Conservation (phyloP, 2,888 invertebrate species). For the Macroteleia sp. region DNA sequence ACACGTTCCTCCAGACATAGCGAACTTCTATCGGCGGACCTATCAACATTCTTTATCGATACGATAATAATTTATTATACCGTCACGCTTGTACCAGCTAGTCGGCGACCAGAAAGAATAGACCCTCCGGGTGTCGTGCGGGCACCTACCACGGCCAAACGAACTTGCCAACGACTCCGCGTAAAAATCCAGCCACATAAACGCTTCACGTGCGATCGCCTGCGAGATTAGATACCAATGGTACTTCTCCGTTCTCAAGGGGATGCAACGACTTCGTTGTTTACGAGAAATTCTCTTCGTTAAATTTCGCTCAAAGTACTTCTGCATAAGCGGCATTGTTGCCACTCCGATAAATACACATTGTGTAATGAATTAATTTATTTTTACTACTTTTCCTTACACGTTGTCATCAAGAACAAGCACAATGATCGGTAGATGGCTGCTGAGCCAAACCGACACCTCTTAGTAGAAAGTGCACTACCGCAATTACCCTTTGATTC, state of each 20-base stretch:
- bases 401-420: not conserved
- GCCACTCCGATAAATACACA: not conserved
- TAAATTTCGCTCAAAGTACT: constrained; percentile 7
- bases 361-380: not conserved
- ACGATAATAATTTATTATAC: constrained; percentile 80
- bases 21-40: constrained; percentile 74
- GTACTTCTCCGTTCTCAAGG: constrained; percentile 16
- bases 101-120: constrained; percentile 66
- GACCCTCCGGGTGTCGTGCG: constrained; percentile 59
- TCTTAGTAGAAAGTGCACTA: too few species aligned
- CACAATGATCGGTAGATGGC: not conserved
- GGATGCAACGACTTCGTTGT: constrained; percentile 47
- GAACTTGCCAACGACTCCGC: constrained; percentile 30
- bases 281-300: constrained; percentile 52
- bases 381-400: not conserved
- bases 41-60: constrained; percentile 81
- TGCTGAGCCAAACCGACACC: too few species aligned
- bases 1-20: constrained; percentile 70
- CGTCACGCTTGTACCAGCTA: constrained; percentile 65
- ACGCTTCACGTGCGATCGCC: constrained; percentile 58
- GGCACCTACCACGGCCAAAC: constrained; percentile 46
- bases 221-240: constrained; percentile 52
- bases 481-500: too few species aligned
- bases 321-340: constrained; percentile 20
- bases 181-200: constrained; percentile 38